Conservation (phyloP, 2,888 invertebrate species). For the Diaprepes abbreviatus region DNA sequence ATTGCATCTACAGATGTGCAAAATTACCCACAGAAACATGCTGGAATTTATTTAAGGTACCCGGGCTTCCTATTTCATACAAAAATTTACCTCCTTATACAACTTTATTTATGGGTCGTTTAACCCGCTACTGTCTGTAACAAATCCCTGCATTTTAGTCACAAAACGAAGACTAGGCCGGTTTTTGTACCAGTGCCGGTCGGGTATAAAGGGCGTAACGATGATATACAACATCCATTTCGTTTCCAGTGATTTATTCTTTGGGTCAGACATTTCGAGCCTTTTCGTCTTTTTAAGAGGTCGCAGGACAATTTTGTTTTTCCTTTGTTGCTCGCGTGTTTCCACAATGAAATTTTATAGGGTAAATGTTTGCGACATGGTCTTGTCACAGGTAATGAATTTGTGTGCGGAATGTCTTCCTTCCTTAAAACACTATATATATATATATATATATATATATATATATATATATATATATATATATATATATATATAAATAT, state of each 20-base stretch:
- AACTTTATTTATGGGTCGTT: slow-evolving; percentile 8
- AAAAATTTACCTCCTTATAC: not conserved
- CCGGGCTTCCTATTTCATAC: too few relatives aligned
- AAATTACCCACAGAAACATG: too few relatives aligned
- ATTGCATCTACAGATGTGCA: too few relatives aligned
- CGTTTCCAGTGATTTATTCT: slow-evolving; percentile 34
- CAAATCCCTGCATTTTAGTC: slow-evolving; percentile 16
- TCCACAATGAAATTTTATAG: not conserved
- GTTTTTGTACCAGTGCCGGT: slow-evolving; percentile 15
- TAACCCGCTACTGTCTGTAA: slow-evolving; percentile 15
- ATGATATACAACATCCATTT: slow-evolving; percentile 38
- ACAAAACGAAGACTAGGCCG: slow-evolving; percentile 10
- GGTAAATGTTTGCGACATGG: not conserved
- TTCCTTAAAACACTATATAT: too few relatives aligned
- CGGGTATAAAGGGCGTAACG: slow-evolving; percentile 17
- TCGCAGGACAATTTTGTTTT: not conserved
- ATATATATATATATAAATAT: too few relatives aligned
- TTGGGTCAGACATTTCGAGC: slow-evolving; percentile 21
- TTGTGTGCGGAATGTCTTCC: too few relatives aligned
- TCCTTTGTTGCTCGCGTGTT: not conserved
- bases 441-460: too few relatives aligned
- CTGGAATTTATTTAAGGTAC: too few relatives aligned
- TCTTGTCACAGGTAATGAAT: too few relatives aligned
- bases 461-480: too few relatives aligned
- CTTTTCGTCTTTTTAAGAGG: slow-evolving; percentile 14